Evolutionary conservation across 2,113 vertebrate species (phyloP).

Genomic region (Vicugna pacos): DNA sequence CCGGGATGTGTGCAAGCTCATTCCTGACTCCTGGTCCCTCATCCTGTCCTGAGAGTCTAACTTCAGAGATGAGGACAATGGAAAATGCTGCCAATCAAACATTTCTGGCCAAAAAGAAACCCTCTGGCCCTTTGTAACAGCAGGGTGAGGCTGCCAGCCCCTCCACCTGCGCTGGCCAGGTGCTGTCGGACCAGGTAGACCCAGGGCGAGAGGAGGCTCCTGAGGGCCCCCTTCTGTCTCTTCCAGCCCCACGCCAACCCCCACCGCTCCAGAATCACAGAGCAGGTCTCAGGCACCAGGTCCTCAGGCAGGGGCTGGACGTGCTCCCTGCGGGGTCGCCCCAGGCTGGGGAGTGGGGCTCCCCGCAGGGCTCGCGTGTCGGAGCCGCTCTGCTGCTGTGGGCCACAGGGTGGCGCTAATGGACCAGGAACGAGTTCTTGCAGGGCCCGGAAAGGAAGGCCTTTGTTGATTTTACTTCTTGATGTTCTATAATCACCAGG

Average conservation of each 20-base stretch:
- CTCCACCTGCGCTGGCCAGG: too few relatives aligned
- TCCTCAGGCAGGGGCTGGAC: too few relatives aligned
- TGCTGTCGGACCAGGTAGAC: not conserved
- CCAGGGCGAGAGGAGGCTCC: not conserved
- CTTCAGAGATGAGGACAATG: not conserved
- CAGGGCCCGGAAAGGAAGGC: not conserved
- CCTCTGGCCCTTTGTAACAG: not conserved
- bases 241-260: not conserved
- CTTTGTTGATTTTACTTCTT: constrained; percentile 77
- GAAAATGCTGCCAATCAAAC: too few relatives aligned
- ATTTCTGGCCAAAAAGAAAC: not conserved
- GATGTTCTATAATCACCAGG: constrained; percentile 81
- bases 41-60: rapidly evolving
- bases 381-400: rapidly evolving
- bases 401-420: constrained; percentile 78
- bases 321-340: too few relatives aligned
- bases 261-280: not conserved
- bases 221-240: not conserved
- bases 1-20: rapidly evolving
- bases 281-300: not conserved
- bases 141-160: not conserved
- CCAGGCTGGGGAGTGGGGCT: not conserved
- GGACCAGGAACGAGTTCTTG: not conserved
- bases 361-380: rapidly evolving
- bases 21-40: not conserved